Base-by-base conservation (phyloP, 2,888 invertebrate species). In the Chouioia cunea region DNA sequence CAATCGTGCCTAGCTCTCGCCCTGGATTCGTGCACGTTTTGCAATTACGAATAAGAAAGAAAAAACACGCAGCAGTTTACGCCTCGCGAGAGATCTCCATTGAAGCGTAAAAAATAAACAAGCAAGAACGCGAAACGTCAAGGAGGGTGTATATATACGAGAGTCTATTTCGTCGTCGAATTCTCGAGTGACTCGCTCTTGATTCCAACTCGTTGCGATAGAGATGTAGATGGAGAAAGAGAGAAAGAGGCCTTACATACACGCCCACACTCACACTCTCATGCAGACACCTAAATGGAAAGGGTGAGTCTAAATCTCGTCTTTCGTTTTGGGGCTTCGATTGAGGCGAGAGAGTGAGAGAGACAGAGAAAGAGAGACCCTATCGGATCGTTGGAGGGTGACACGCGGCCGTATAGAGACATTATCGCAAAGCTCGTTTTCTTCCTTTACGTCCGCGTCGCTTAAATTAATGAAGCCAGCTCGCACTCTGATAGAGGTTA, bases 311-410 rank as follows among this genome's bases (percentile, higher is more conserved):
- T 70, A 73, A 74, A 74, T 73, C 74, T 71, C 71, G 73, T 57
- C 68, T 76, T 74, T 68, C 74, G 71, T 54, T 73, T 68, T 27
- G 69, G 63, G 65, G 73, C 69, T 73, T 73, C 73, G 73, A 69
- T 65, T 47, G 52, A 6, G 18, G 50, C 10, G 50, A n/a, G 50
- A 50, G 50, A 50, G 50, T 14, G 47, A 47, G 47, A 47, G 47
- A 4, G 56, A 54, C 23, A 54, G 53, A 54, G 53, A 54, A 15
- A 47, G 53, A 20, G 22, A 27, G 15, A 18, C 23, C 67, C 47
- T 64, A 65, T 52, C 66, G 54, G 59, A 67, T 60, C 56, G 65
- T 20, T 18, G 46, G 18, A 27, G 68, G 36, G 68, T 65, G 69
- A 71, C 58, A 63, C 65, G 63, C 44, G 68, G 66, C 62, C 54